Conservation (phyloP, 2,113 vertebrate species). For the Ammodytes marinus region DNA sequence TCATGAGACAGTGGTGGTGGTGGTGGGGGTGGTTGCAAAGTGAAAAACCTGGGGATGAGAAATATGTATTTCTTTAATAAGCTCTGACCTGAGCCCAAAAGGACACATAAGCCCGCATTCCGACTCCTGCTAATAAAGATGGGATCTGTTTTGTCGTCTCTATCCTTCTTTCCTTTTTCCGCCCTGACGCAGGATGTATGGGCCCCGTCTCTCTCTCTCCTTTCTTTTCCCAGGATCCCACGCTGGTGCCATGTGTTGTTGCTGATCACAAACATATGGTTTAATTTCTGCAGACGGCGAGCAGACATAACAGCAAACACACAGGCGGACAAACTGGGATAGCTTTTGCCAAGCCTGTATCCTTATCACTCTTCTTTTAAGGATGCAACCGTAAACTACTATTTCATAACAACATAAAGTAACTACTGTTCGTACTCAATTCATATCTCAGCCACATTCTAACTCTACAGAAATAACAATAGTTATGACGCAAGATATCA, state of each 20-base stretch:
- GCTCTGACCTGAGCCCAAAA: conserved; percentile 57
- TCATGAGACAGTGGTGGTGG: conserved; percentile 58
- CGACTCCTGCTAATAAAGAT: conserved; percentile 68
- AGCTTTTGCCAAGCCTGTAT: conserved; percentile 27
- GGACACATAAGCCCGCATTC: conserved; percentile 48
- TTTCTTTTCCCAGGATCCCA: conserved; percentile 72
- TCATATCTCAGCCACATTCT: not conserved
- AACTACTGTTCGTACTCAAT: not conserved
- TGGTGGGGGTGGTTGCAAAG: conserved; percentile 2
- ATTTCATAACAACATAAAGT: not conserved
- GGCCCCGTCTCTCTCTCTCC: conserved; percentile 45
- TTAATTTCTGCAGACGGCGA: conserved; percentile 61
- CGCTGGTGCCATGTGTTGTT: conserved; percentile 77
- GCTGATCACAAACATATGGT: conserved; percentile 82
- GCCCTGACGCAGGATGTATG: conserved; percentile 53
- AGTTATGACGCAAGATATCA: conserved; percentile 36
- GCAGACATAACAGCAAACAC: conserved; percentile 71
- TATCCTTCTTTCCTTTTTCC: conserved; percentile 30
- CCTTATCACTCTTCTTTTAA: not conserved
- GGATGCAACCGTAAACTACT: not conserved
- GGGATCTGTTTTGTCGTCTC: conserved; percentile 62
- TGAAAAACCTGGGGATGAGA: conserved; percentile 55
- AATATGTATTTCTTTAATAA: conserved; percentile 66
- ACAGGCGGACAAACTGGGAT: conserved; percentile 41
- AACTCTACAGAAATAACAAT: conserved; percentile 6